Percentiles rank a stretch among this genome's conserved stretches.
Evolutionary conservation across 2,888 invertebrate genomes (phyloP).

Genomic region (Drosophila robusta): DNA sequence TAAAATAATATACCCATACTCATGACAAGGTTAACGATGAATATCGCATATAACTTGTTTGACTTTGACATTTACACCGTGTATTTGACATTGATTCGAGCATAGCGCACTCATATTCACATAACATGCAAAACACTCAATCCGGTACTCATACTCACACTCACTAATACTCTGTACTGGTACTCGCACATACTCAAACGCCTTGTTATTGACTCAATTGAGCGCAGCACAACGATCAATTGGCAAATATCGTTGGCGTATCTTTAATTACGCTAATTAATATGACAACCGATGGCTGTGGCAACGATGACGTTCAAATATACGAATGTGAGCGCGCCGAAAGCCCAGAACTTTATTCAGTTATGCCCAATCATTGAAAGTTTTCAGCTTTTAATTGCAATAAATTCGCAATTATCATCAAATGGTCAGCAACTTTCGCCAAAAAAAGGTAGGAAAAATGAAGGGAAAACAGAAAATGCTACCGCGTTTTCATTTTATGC

Average conservation of each 20-base stretch:
- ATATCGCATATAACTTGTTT: constrained; percentile 10
- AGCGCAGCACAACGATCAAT: constrained; percentile 38
- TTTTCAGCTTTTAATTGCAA: constrained; percentile 6
- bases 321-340: constrained; percentile 19
- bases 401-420: constrained; percentile 7
- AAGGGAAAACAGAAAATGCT: constrained; percentile 12
- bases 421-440: constrained; percentile 35
- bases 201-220: constrained; percentile 42
- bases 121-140: neutral
- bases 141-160: constrained; percentile 1
- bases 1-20: neutral
- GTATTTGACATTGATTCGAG: constrained; percentile 40
- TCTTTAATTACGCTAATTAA: constrained; percentile 57
- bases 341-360: neutral
- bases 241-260: constrained; percentile 36
- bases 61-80: constrained; percentile 49
- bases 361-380: constrained; percentile 9
- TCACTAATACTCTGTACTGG: constrained; percentile 4
- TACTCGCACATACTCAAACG: neutral
- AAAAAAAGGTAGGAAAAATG: neutral
- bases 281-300: constrained; percentile 19
- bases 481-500: constrained; percentile 13
- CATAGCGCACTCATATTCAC: neutral
- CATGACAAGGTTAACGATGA: constrained; percentile 21
- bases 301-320: constrained; percentile 1